phyloP scores from a whole-genome alignment of 2,888 invertebrate genomes.

The Corythucha ciliata region DNA sequence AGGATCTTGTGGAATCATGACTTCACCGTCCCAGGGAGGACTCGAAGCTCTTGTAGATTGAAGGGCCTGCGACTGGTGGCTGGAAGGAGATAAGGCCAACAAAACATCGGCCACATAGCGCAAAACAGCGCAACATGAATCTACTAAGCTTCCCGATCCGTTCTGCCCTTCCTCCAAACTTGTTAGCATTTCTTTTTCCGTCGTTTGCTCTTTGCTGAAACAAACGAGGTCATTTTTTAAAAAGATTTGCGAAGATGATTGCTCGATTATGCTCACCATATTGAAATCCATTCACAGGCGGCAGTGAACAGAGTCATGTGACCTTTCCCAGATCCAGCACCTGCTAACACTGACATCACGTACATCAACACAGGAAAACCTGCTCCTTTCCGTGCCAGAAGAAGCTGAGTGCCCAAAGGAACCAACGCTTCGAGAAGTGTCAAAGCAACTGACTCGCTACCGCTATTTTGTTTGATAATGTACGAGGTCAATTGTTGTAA shows the following conservation, averaged over 20 bases:
- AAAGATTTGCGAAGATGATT: not conserved
- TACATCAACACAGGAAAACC: conserved; percentile 69
- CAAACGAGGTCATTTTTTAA: not conserved
- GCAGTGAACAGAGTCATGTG: conserved; percentile 74
- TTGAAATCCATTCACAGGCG: conserved; percentile 67
- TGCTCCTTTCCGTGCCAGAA: conserved; percentile 54
- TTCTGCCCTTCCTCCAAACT: conserved; percentile 19
- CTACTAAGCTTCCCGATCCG: conserved; percentile 45
- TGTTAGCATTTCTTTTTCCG: conserved; percentile 25
- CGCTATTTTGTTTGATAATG: conserved; percentile 55
- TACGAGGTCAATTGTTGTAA: conserved; percentile 61
- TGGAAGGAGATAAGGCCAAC: conserved; percentile 46
- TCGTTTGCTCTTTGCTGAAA: conserved; percentile 24
- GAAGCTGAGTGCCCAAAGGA: conserved; percentile 56
- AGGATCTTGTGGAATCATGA: conserved; percentile 48
- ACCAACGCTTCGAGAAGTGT: conserved; percentile 63
- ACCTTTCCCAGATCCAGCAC: conserved; percentile 70
- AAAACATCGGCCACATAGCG: conserved; percentile 75
- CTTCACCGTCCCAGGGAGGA: conserved; percentile 73
- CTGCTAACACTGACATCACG: conserved; percentile 74
- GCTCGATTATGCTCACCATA: conserved; percentile 47
- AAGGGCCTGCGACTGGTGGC: conserved; percentile 33
- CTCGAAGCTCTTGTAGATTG: conserved; percentile 46
- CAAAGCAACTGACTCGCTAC: conserved; percentile 43
- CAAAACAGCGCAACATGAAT: conserved; percentile 73